Evolutionary conservation across 2,113 vertebrate species (phyloP), one percentile per base, ranked within the genome.

Genomic region (Hypomesus transpacificus): DNA sequence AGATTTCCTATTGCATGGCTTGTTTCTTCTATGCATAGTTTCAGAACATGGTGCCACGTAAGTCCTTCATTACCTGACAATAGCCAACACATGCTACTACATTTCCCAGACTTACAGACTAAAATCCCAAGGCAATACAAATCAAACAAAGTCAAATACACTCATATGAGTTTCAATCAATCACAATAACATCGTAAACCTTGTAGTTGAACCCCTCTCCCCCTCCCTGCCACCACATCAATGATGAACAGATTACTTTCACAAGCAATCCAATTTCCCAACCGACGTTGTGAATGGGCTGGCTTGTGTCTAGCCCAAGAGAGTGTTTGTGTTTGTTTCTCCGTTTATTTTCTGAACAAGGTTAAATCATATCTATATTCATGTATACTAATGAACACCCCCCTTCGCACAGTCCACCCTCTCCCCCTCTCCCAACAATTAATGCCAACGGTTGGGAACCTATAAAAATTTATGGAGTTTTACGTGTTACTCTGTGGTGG

Each of bases 381-480:
- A 34, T 75, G 70, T 74, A 82, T 89, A 77, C 67, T 86, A 85
- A 89, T 88, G 81, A 82, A 85, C 77, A 83, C 83, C 75, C 53
- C 53, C 14, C 53, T n/a, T 18, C n/a, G 17, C 53, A 17, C 53
- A 16, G 5, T 24, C 39, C 20, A 53, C 50, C 22, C 31, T n/a
- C 61, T 69, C 21, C 16, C 57, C 64, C 51, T 62, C 31, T 26
- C 34, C 59, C 73, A 73, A 83, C 79, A 91, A 90, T 93, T 91
- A 86, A 82, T 84, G 77, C 71, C 75, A 78, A 85, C 87, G 84
- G 85, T 77, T 82, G 79, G 78, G 80, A 83, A 75, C 85, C 76
- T 74, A 90, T 91, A 89, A 90, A 91, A 81, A 66, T 87, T 87
- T 91, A 91, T 91, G 85, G 87, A 90, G 90, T 93, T 84, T 75